Evolutionary conservation across 1,140 invertebrate species (phyloP).

Genomic region (Chrysoperla carnea): DNA sequence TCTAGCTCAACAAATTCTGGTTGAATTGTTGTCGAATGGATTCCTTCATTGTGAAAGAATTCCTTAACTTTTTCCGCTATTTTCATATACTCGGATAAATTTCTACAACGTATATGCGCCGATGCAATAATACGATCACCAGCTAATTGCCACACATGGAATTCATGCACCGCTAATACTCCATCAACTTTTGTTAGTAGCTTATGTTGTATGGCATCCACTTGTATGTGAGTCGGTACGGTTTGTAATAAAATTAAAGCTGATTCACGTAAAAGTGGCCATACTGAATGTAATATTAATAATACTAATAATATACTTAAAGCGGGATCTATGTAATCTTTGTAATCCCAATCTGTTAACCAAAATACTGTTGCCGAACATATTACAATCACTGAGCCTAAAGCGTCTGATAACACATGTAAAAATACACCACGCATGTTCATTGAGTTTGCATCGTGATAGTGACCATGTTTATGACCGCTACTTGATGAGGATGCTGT

Average conservation of each 20-base stretch:
- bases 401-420: constrained; percentile 90
- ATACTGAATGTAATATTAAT: constrained; percentile 66
- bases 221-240: constrained; percentile 83
- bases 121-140: constrained; percentile 86
- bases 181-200: constrained; percentile 76
- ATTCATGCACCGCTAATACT: constrained; percentile 82
- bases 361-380: constrained; percentile 81
- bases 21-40: constrained; percentile 84
- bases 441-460: constrained; percentile 61
- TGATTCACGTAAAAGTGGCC: constrained; percentile 74
- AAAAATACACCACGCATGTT: constrained; percentile 97
- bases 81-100: constrained; percentile 78
- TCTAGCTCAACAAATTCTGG: constrained; percentile 76
- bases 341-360: constrained; percentile 68
- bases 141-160: constrained; percentile 87
- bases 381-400: constrained; percentile 93
- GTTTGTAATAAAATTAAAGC: constrained; percentile 80
- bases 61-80: constrained; percentile 89
- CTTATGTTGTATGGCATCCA: constrained; percentile 70
- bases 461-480: constrained; percentile 29
- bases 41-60: constrained; percentile 87
- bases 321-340: constrained; percentile 82
- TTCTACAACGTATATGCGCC: constrained; percentile 77
- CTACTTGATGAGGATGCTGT: constrained; percentile 14
- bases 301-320: constrained; percentile 70